Evolutionary conservation across 2,888 invertebrate genomes (phyloP), one percentile per base, ranked within the genome.

Genomic region (Hipparchia semele): DNA sequence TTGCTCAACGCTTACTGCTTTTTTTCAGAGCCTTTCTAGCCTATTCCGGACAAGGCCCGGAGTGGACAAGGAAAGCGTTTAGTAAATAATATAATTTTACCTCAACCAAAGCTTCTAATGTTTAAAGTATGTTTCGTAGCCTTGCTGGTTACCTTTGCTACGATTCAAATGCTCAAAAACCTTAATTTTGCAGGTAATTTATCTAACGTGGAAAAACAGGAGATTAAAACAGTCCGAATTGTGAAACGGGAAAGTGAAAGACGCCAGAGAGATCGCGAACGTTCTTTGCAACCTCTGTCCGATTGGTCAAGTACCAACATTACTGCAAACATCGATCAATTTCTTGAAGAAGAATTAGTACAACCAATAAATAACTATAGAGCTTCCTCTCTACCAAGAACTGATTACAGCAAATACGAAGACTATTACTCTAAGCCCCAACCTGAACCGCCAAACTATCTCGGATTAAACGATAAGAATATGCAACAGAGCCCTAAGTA

Each of bases 231-330:
- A 0, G 98, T 99, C 23, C 95, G 98, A 74, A 98, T 98, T 82
- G 98, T 99, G 0, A 99, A 99, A 90, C 94, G 98, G 12, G 98
- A 98, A 86, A 97, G 98, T 39, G 98, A 98, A 86, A 95, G 98
- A 70, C 94, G 98, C 0, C 97, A 97, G 84, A 94, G 97, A 66
- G 97, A 97, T 81, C 94, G 97, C 65, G 97, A 97, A 81, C 96
- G 97, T 65, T 94, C 94, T 0, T 81, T 94, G 0, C 94, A 94
- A 76, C 94, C 94, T 0, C 89, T 94, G 86, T 85, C 90, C 0
- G 94, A 94, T 73, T 94, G 94, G 94, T 86, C 91, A 0, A 80
- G 85, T 6, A 90, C 86, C 77, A 90, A 88, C 69, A 86, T 92
- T 13, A 88, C 90, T 0, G 88, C 91, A 6, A 94, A 91, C 76